Conservation (phyloP, 1,140 invertebrate species). For the Conopomorpha cramerella region DNA sequence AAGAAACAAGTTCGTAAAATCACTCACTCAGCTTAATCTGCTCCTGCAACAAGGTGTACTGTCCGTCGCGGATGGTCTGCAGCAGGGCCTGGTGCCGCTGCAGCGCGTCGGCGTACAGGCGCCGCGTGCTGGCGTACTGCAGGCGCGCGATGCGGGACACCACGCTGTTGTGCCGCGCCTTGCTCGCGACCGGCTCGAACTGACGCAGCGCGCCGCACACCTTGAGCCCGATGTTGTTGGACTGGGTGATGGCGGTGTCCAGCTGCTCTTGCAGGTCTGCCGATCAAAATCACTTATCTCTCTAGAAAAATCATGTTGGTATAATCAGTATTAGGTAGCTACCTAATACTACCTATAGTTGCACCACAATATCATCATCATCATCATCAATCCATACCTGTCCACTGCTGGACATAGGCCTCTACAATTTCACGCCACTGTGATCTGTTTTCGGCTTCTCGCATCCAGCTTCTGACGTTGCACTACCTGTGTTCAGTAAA, state of each 20-base stretch:
- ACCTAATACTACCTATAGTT: too few relatives aligned
- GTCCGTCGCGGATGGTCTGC: constrained; percentile 67
- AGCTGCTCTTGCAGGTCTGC: constrained; percentile 64
- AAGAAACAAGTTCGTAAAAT: constrained; percentile 3
- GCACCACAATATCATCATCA: too few relatives aligned
- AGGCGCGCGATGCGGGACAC: constrained; percentile 48
- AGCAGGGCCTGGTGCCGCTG: constrained; percentile 76
- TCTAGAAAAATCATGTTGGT: too few relatives aligned
- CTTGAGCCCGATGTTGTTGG: constrained; percentile 33
- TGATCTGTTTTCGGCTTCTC: too few relatives aligned
- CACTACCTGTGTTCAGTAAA: too few relatives aligned
- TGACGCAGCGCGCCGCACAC: constrained; percentile 41
- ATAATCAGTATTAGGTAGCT: too few relatives aligned
- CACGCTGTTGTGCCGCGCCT: constrained; percentile 23
- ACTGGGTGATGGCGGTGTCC: constrained; percentile 39
- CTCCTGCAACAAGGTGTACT: constrained; percentile 69
- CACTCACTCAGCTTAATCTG: constrained; percentile 76
- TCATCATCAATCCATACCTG: too few relatives aligned
- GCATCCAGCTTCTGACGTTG: too few relatives aligned
- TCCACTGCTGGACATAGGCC: too few relatives aligned
- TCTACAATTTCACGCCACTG: too few relatives aligned
- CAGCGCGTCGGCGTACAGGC: constrained; percentile 65
- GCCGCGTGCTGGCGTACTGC: constrained; percentile 52
- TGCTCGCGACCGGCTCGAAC: constrained; percentile 23
- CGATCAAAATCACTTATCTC: too few relatives aligned